phyloP scores from a whole-genome alignment of 2,113 vertebrate species.

The Proteles cristata region DNA sequence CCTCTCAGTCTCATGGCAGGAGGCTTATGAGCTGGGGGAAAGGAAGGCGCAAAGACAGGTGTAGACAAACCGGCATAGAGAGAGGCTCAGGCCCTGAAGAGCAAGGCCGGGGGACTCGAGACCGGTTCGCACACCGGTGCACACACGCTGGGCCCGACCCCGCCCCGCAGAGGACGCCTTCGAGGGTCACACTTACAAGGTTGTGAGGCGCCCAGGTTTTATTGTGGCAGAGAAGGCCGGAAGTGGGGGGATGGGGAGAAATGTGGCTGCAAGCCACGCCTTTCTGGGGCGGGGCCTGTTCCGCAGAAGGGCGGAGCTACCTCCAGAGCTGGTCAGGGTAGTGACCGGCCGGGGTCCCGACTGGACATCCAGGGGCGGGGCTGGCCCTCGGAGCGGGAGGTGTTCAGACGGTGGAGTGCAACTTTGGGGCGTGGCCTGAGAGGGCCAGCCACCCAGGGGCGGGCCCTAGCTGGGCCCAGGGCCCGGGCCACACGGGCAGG shows the following conservation, averaged over 20 bases:
- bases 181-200: neutral
- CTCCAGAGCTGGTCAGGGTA: neutral
- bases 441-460: too few species aligned
- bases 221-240: neutral
- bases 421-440: neutral
- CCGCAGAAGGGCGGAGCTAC: fast-evolving
- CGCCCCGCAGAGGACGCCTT: too few species aligned
- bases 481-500: neutral
- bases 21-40: neutral
- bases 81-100: neutral
- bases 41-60: neutral
- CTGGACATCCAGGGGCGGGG: too few species aligned
- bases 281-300: neutral
- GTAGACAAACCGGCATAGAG: neutral
- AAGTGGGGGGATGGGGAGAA: fast-evolving
- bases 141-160: neutral
- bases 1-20: neutral
- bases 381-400: neutral
- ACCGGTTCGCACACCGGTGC: neutral
- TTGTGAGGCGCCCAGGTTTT: neutral
- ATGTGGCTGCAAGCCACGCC: neutral
- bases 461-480: neutral
- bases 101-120: neutral
- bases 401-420: fast-evolving
- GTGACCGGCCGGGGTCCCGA: fast-evolving